Evolutionary conservation across 2,797 vertebrate genomes (phyloP), one percentile per base, ranked within the genome.

Genomic region (Heterohyrax brucei): DNA sequence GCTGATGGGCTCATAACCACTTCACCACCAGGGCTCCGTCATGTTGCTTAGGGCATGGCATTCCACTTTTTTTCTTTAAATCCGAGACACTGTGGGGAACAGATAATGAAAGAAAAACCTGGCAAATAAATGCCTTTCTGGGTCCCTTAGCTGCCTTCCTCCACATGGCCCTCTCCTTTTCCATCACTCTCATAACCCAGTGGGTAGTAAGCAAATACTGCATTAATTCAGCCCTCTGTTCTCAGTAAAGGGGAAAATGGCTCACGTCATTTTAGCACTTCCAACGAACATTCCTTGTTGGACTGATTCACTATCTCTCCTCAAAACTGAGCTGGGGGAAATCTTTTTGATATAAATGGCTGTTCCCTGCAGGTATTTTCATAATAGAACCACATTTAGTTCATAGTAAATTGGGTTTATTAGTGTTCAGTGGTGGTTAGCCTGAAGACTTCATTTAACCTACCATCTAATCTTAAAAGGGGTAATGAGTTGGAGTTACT

Each of bases 401-500:
- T 87, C 85, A 70, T 95, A 88, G 97, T 66, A 56, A 95, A 95
- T 87, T 19, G 91, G 53, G 73, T 88, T 96, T 90, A 80, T 39
- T 97, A 91, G 39, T 83, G 86, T 97, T 96, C 95, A 91, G 59
- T 81, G 85, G 22, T 92, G 68, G 48, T 94, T n/a, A 85, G 66
- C 94, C 91, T 14, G 79, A 94, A 95, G 91, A 4, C 93, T 85
- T 92, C 16, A 10, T 85, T 92, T 14, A 10, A 8, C 96, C 64
- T 95, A 85, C 93, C 88, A 87, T 3, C 14, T 46, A 48, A 88
- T 87, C 95, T 96, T 96, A 75, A 95, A 93, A 98, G 92, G 59
- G 72, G n/a, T 95, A 96, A 96, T 96, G 96, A 72, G 77, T 62
- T 93, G 80, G 18, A 89, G 66, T 97, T 95, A 93, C 91, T 96